Base-by-base conservation (phyloP, 2,113 vertebrate genomes). In the Garra rufa region DNA sequence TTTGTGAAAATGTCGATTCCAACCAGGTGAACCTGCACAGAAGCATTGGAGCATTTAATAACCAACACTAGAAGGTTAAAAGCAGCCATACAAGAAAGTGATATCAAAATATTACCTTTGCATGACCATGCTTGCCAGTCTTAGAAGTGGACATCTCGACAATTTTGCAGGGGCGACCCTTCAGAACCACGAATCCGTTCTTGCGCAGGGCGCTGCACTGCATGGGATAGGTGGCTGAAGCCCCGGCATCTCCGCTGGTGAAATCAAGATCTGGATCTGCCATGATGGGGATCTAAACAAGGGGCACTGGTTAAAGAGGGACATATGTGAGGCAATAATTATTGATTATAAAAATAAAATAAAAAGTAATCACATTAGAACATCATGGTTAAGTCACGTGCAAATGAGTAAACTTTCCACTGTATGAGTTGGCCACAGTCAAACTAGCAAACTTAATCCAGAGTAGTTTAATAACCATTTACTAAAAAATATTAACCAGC, bases 101-200 rank as follows among this genome's bases (percentile, higher is more conserved):
- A 73, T 9, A 17, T 43, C 9, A 10, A 15, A 46, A 4, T 9
- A 63, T 82, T 93, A 98, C 97, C 97, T 99, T 99, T 84, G 98
- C 97, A 85, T 99, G 97, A 48, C 97, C 98, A 70, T 99, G 98
- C 91, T 99, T 99, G 87, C 97, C 98, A 6, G 97, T 99, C 91
- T 99, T 99, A 89, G 98, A 99, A 84, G 97, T 99, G 86, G 96
- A 96, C 98, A 99, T 99, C 92, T 99, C 98, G 46, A 99, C 97
- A 84, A 99, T 99, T 92, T 98, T 99, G 94, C 97, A 99, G 71
- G 98, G 97, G 82, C 96, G 96, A 9, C 96, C 96, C 93, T 98
- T 99, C 90, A 99, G 96, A 90, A 99, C 95, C 93, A 99, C 97
- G 48, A 96, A 97, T 83, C 98, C 97, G 90, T 99, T 99, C 93